phyloP scores from a whole-genome alignment of 2,888 invertebrate genomes.

The Cynaeus angustus region DNA sequence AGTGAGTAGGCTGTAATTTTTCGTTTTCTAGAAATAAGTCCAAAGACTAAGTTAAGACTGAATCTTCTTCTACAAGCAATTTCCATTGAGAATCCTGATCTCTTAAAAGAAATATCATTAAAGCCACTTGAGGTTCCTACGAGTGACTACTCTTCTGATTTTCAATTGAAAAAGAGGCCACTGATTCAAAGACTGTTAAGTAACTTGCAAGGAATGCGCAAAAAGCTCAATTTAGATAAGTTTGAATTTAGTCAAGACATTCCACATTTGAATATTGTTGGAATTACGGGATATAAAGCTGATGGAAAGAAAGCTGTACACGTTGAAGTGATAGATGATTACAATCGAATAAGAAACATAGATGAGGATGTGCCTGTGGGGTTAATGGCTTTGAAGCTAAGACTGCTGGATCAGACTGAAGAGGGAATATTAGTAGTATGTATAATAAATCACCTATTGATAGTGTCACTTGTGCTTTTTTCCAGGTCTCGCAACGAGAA shows the following conservation, averaged over 20 bases:
- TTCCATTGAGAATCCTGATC: conserved; percentile 66
- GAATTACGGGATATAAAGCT: conserved; percentile 67
- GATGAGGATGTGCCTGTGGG: conserved; percentile 65
- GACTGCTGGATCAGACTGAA: conserved; percentile 67
- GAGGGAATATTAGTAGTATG: conserved; percentile 68
- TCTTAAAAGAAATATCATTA: conserved; percentile 63
- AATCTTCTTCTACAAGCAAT: conserved; percentile 69
- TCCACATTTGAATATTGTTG: conserved; percentile 68
- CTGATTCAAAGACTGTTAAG: conserved; percentile 61
- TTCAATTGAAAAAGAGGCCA: conserved; percentile 65
- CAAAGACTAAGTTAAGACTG: conserved; percentile 60
- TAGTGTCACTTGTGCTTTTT: background rate
- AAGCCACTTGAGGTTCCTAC: conserved; percentile 46
- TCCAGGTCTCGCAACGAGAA: conserved; percentile 52
- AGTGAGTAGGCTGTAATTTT: background rate
- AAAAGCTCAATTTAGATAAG: conserved; percentile 59
- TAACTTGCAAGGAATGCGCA: conserved; percentile 58
- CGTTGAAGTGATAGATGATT: conserved; percentile 71
- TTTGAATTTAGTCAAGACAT: conserved; percentile 63
- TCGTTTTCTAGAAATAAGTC: conserved; percentile 57
- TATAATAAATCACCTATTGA: too few relatives aligned
- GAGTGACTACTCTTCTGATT: conserved; percentile 55
- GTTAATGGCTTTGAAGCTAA: conserved; percentile 70
- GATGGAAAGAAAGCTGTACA: conserved; percentile 66
- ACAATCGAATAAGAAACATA: conserved; percentile 67